Base-by-base conservation (phyloP, 2,888 invertebrate genomes). In the Calephelis perditalis region DNA sequence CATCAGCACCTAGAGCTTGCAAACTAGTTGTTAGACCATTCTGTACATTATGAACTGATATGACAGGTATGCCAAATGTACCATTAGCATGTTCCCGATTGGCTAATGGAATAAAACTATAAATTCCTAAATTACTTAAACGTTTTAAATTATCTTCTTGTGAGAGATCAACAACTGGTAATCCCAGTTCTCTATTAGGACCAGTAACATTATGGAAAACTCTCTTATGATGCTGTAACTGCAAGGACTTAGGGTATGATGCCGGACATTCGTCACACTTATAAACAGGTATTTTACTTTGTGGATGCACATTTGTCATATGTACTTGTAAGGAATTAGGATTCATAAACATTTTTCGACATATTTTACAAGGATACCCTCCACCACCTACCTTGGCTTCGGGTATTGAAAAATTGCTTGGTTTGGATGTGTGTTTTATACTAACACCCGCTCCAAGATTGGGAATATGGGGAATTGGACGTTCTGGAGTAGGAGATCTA, bases 191-290 rank as follows among this genome's bases (percentile, higher is more conserved):
- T 62, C 86, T 77, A 63, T 86, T 84, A 1, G 86, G 79, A 2
- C 90, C 89, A 0, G 79, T 73, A 1, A 85, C 82, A 65, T 91
- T 91, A 67, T 91, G 91, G 66, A 91, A 86, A 10, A 86, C 81
- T 58, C 87, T 75, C 77, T 92, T 89, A 78, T 92, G 78, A 59
- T 93, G 92, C 70, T 94, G 94, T 47, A 94, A 86, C 73, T 95
- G 95, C 67, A 93, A 91, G 0, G 92, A 91, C 58, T 94, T 94
- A 0, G 95, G 94, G 73, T 95, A 95, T 43, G 94, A 93, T 0
- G 95, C 94, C 0, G 94, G 93, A 71, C 95, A 95, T 56, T 94
- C 87, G 70, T 94, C 94, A 69, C 95, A 95, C 67, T 94, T 91
- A 68, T 91, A 92, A 57, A 90, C 73, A 0, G 82, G 81, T 35